phyloP scores from a whole-genome alignment of 2,113 vertebrate genomes.

The Poicephalus gulielmi region DNA sequence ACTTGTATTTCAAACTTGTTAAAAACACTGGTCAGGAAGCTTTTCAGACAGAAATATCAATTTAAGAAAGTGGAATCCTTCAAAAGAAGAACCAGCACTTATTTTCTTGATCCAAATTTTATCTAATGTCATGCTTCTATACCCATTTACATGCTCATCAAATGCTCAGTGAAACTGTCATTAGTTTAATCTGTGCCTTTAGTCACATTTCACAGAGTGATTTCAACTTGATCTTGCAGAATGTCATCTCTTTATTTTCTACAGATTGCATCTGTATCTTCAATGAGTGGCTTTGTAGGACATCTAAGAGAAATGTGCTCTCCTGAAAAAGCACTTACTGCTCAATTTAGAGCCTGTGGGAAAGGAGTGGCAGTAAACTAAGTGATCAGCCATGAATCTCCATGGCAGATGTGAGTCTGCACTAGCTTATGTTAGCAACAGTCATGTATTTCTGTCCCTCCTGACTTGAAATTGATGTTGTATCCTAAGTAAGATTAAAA shows the following conservation, averaged over 20 bases:
- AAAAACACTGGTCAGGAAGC: not conserved
- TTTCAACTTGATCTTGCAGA: not conserved
- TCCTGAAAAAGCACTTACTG: not conserved
- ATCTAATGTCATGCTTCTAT: not conserved
- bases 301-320: not conserved
- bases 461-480: not conserved
- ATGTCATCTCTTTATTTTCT: not conserved
- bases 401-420: not conserved
- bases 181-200: not conserved
- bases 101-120: not conserved
- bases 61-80: not conserved
- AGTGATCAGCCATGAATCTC: not conserved
- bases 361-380: not conserved
- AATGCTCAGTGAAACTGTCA: not conserved
- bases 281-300: not conserved
- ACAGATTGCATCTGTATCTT: not conserved
- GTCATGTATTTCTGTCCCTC: not conserved
- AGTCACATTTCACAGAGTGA: not conserved
- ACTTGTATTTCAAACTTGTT: not conserved
- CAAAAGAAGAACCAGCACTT: not conserved
- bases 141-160: not conserved
- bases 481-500: slow-evolving; percentile 28
- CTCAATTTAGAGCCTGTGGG: not conserved
- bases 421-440: not conserved
- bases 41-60: not conserved